Percentiles rank a stretch among this genome's conserved stretches.
These are phyloP conservation scores for Synchiropus splendidus DNA, from an alignment of 2,113 vertebrate genomes.

Conservation along the genomic window DNA sequence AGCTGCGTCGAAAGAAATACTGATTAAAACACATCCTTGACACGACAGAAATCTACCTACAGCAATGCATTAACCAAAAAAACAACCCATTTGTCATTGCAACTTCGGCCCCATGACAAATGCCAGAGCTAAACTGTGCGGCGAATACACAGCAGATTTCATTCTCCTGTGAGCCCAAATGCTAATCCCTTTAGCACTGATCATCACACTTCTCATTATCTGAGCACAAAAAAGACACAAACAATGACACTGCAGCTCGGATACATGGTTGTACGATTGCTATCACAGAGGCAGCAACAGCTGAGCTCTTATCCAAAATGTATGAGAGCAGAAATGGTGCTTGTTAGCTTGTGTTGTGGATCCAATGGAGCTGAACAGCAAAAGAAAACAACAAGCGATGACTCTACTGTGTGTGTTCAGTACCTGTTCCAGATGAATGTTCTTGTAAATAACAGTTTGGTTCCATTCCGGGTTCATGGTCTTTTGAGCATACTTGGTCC, in stretches of 20 bases:
- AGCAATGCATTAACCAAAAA: not conserved
- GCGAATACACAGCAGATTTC: no score
- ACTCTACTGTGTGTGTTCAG: not conserved
- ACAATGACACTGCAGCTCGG: no score
- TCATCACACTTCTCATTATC: no score
- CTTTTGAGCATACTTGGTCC: constrained; percentile 90
- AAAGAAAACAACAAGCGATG: not conserved
- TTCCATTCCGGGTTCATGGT: constrained; percentile 98
- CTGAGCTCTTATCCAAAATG: no score
- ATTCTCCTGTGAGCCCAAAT: not conserved
- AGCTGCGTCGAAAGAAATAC: constrained; percentile 63
- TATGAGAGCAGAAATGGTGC: not conserved
- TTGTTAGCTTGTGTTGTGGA: constrained; percentile 1
- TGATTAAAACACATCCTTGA: not conserved
- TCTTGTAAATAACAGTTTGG: constrained; percentile 99
- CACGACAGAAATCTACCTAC: no score
- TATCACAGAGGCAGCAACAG: no score
- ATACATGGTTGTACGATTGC: no score
- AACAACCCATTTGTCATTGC: not conserved
- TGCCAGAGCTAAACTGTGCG: no score
- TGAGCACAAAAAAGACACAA: no score
- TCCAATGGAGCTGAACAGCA: not conserved
- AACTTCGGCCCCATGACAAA: no score
- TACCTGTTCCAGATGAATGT: constrained; percentile 90
- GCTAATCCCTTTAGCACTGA: no score